Evolutionary conservation across 2,113 vertebrate species (phyloP), one percentile per base, ranked within the genome.

Genomic region (Trogon surrucura): DNA sequence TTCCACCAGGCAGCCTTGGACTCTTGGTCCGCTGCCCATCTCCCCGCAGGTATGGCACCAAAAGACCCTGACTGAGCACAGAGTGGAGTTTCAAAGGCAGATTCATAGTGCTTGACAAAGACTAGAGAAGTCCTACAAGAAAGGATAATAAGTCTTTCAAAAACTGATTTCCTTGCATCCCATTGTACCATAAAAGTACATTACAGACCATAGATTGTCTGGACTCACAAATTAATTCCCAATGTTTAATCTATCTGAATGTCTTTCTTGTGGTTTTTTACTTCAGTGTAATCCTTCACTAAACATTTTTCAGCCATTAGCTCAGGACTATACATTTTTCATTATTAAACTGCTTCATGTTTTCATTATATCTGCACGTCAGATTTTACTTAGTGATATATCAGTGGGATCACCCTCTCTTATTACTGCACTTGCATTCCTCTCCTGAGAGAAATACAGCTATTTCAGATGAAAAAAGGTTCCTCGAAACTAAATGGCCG

Each of bases 261-360:
- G 78, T 97, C 95, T 97, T 97, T 97, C 93, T 96, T 97, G 94
- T 97, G 97, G 96, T 93, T 96, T 97, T 95, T 91, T 89, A 91
- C 81, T 93, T 96, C 70, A 95, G 38, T 72, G 75, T 94, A 96
- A 95, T 95, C 84, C 82, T 95, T 95, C 83, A 85, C 95, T 91
- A 95, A 95, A 92, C 93, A 95, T 97, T 96, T 96, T 96, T 95
- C 84, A 94, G 89, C 91, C 88, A 92, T 96, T 96, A 97, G 93
- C 93, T 97, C 88, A 96, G 84, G 91, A 92, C 92, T 95, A 91
- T 94, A 96, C 92, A 95, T 96, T 97, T 96, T 94, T 95, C 95
- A 94, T 96, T 96, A 96, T 93, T 96, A 96, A 96, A 94, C 71
- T 78, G 65, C 84, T 71, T 95, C 84, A 94, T 96, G 93, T 95